A percentile compares a stretch with the other conserved stretches of the same genome.
Evolutionary conservation across 1,140 invertebrate species (phyloP).

Genomic region (Megalonaias nervosa): DNA sequence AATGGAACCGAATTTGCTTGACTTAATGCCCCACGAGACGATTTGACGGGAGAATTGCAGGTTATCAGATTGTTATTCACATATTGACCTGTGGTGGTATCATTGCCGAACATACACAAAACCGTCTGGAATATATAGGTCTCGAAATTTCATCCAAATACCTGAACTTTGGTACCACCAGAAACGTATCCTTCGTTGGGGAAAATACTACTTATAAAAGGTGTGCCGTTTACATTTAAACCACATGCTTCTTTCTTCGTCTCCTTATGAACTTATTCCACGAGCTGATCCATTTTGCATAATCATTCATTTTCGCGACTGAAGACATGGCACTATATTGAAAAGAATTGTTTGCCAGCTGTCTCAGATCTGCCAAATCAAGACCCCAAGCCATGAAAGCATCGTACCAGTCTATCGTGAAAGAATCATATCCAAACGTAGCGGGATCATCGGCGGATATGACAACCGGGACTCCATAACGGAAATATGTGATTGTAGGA

Average conservation of each 20-base stretch:
- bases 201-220: constrained; percentile 26
- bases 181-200: constrained; percentile 29
- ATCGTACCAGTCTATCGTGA: constrained; percentile 58
- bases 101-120: constrained; percentile 36
- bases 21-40: background rate
- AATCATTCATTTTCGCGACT: constrained; percentile 36
- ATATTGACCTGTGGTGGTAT: constrained; percentile 20
- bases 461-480: background rate
- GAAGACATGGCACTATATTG: constrained; percentile 39
- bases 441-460: constrained; percentile 55
- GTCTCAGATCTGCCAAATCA: constrained; percentile 43
- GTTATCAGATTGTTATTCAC: constrained; percentile 26
- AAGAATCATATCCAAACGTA: constrained; percentile 54
- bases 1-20: background rate
- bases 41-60: constrained; percentile 6
- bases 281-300: constrained; percentile 42
- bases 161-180: constrained; percentile 25
- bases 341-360: constrained; percentile 50
- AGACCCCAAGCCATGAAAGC: constrained; percentile 55
- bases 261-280: constrained; percentile 41
- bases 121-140: constrained; percentile 34
- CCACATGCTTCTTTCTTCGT: constrained; percentile 41
- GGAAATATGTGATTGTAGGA: constrained; percentile 44
- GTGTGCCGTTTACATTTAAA: background rate
- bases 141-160: constrained; percentile 45